Conservation (phyloP, 2,888 invertebrate species). For the Willowsia nigromaculata region DNA sequence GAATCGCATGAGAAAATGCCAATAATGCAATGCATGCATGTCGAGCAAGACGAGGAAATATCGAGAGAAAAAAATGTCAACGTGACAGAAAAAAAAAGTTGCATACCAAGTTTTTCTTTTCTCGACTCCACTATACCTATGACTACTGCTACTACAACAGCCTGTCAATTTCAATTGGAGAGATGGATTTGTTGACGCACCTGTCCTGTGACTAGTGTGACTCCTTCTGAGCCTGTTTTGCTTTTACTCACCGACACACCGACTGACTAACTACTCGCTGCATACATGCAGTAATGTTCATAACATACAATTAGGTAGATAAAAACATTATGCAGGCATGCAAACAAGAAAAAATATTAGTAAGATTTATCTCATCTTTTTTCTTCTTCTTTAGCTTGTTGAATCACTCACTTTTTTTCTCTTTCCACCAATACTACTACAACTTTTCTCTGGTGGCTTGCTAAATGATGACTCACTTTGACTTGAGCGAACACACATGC, state of each 20-base stretch:
- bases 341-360: background rate
- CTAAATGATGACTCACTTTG: background rate
- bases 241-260: background rate
- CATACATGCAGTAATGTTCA: background rate
- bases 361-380: background rate
- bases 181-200: conserved; percentile 23
- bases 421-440: too few species aligned
- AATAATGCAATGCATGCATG: background rate
- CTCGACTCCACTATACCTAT: background rate
- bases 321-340: background rate
- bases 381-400: background rate
- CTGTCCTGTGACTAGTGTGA: too few species aligned
- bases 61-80: background rate
- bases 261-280: background rate
- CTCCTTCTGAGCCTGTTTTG: background rate
- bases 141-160: too few species aligned
- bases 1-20: background rate
- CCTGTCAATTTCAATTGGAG: background rate
- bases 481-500: background rate
- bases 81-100: background rate
- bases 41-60: too few species aligned
- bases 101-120: background rate
- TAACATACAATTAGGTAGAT: background rate
- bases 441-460: background rate
- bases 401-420: background rate